Percentiles rank a stretch among this genome's conserved stretches.
phyloP scores from a whole-genome alignment of 2,797 vertebrate genomes.

The Aselliscus stoliczkanus region DNA sequence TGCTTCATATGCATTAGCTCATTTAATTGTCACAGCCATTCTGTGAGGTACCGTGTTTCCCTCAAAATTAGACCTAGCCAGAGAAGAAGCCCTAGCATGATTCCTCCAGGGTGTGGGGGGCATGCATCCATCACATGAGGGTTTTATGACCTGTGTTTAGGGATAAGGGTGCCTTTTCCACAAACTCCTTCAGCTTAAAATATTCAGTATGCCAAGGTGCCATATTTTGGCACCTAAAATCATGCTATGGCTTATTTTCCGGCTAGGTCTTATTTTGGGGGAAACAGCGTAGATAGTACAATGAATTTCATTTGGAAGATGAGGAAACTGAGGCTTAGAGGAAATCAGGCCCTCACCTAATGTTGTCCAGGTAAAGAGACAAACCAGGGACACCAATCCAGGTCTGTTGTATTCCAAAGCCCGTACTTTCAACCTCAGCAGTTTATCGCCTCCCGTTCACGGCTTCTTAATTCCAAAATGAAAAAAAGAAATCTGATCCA shows the following conservation, averaged over 20 bases:
- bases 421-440: not conserved
- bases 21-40: not conserved
- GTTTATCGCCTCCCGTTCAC: not conserved
- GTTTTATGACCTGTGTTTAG: no score
- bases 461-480: slow-evolving; percentile 25
- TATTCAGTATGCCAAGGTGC: no score
- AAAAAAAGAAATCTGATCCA: slow-evolving; percentile 40
- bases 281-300: not conserved
- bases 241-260: no score
- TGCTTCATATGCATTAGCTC: not conserved
- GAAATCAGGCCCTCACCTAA: not conserved
- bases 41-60: not conserved
- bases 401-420: not conserved
- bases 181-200: no score
- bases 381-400: not conserved
- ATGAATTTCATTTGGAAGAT: not conserved
- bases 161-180: no score
- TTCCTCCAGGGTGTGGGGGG: no score
- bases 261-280: no score
- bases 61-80: no score
- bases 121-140: no score
- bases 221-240: no score
- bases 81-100: no score
- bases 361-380: not conserved
- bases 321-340: not conserved